Conservation (phyloP, 2,113 vertebrate genomes). For the Garra rufa region DNA sequence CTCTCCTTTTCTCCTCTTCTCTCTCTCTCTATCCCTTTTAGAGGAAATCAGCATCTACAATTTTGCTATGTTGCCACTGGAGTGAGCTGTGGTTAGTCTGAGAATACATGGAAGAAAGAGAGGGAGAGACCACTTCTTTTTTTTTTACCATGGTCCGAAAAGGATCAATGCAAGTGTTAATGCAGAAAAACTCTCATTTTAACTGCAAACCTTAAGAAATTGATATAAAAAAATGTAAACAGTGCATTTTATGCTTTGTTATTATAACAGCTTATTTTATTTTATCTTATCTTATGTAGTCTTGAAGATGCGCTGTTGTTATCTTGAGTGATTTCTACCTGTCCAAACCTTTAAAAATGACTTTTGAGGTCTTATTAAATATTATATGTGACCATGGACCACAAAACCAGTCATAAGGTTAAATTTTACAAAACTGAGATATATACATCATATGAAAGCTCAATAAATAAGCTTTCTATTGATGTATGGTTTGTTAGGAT, state of each 20-base stretch:
- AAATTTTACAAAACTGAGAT: too few species aligned
- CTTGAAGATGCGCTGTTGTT: not conserved
- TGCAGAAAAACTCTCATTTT: not conserved
- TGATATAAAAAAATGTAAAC: not conserved
- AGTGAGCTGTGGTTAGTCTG: conserved; percentile 54
- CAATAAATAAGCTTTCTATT: too few species aligned
- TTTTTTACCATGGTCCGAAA: not conserved
- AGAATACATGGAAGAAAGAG: conserved; percentile 1
- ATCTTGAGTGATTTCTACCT: not conserved
- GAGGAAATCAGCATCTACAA: conserved; percentile 9
- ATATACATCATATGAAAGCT: too few species aligned
- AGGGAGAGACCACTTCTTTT: not conserved
- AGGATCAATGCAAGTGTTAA: not conserved
- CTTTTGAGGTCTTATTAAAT: too few species aligned
- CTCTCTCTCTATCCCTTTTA: conserved; percentile 3
- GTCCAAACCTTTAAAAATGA: not conserved
- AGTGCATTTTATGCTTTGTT: too few species aligned
- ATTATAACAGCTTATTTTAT: too few species aligned
- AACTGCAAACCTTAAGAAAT: not conserved
- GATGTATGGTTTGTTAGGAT: too few species aligned
- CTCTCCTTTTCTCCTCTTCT: conserved; percentile 30
- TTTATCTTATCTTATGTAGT: not conserved
- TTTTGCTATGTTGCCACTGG: conserved; percentile 51
- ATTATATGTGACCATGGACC: too few species aligned
- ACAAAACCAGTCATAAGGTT: too few species aligned